Evolutionary conservation across 2,797 vertebrate species (phyloP).

Genomic region (Moxostoma hubbsi): DNA sequence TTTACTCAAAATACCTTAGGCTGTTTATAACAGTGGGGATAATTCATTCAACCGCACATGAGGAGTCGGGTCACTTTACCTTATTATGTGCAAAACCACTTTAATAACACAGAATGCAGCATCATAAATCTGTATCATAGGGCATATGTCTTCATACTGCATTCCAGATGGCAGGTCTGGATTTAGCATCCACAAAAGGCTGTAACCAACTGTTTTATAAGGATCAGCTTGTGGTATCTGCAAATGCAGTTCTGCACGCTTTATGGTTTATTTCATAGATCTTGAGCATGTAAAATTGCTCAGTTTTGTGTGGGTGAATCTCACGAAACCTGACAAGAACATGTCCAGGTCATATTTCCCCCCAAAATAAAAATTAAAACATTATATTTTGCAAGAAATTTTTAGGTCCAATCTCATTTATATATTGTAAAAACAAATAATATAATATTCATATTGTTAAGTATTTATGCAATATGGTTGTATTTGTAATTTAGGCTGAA

Average conservation of each 20-base stretch:
- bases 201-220: neutral
- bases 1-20: neutral
- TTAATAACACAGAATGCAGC: constrained; percentile 21
- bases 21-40: neutral
- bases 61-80: neutral
- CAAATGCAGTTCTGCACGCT: neutral
- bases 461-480: no score
- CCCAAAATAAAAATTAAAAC: no score
- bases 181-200: constrained; percentile 2
- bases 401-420: no score
- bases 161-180: constrained; percentile 12
- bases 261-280: neutral
- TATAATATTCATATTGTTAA: no score
- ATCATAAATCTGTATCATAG: constrained; percentile 24
- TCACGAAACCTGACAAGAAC: neutral
- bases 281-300: neutral
- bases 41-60: neutral
- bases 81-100: neutral
- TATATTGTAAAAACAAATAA: no score
- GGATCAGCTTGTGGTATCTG: neutral
- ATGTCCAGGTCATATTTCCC: neutral
- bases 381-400: no score
- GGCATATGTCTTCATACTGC: constrained; percentile 2
- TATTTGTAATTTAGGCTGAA: no score
- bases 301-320: no score